phyloP scores from a whole-genome alignment of 2,797 vertebrate species.

The Diceros bicornis region DNA sequence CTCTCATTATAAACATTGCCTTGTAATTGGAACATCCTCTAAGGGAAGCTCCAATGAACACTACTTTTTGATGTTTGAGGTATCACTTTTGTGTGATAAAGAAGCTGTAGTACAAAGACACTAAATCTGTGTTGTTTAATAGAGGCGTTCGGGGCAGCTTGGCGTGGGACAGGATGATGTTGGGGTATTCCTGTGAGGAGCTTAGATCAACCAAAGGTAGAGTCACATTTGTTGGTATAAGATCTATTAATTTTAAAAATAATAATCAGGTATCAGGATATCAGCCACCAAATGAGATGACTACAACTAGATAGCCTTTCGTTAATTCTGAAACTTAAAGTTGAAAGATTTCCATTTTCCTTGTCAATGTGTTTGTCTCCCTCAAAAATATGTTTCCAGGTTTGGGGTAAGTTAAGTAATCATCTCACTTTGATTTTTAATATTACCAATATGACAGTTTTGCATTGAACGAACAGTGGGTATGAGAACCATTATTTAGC shows the following conservation, averaged over 20 bases:
- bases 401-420: not conserved
- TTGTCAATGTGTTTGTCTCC: slow-evolving; percentile 18
- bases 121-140: fast-evolving
- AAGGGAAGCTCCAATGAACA: not conserved
- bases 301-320: not conserved
- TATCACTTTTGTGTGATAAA: not conserved
- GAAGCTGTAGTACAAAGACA: not conserved
- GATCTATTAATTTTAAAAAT: not conserved
- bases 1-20: not conserved
- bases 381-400: slow-evolving; percentile 22
- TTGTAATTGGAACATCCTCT: slow-evolving; percentile 1
- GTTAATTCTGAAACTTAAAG: slow-evolving; percentile 1
- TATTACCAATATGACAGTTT: not conserved
- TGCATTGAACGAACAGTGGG: not conserved
- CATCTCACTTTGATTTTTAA: not conserved
- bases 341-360: not conserved
- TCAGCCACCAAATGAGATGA: not conserved
- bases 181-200: not conserved
- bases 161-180: not conserved
- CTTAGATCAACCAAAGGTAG: not conserved
- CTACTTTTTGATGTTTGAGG: not conserved
- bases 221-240: not conserved
- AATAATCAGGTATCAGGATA: not conserved
- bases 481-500: not conserved
- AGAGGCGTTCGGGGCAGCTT: not conserved